phyloP scores from a whole-genome alignment of 2,888 invertebrate species.

The Spodoptera littoralis region DNA sequence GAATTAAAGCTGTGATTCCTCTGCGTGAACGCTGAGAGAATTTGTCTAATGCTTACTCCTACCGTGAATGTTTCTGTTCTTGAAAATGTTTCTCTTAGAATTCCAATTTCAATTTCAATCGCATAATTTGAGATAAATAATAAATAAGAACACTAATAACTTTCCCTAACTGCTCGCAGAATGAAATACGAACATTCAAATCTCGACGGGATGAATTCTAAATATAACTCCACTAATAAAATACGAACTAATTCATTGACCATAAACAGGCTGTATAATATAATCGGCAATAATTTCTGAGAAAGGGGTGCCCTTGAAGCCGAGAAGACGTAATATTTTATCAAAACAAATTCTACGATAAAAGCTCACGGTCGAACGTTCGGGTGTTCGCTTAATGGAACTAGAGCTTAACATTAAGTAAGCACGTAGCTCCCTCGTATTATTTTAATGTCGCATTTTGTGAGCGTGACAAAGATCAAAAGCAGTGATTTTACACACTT shows the following conservation, averaged over 20 bases:
- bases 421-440: conserved; percentile 57
- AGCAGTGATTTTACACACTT: conserved; percentile 60
- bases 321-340: conserved; percentile 56
- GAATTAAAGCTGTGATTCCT: conserved; percentile 42
- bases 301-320: conserved; percentile 45
- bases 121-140: not conserved
- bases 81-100: too few relatives aligned
- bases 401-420: conserved; percentile 57
- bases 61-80: too few relatives aligned
- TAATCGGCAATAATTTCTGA: conserved; percentile 47
- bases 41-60: conserved; percentile 17
- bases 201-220: not conserved
- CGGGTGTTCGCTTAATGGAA: conserved; percentile 56
- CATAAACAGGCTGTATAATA: conserved; percentile 35
- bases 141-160: not conserved
- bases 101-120: too few relatives aligned
- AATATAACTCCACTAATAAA: conserved; percentile 22
- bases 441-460: conserved; percentile 61
- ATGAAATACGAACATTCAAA: not conserved
- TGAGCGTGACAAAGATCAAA: conserved; percentile 58
- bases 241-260: conserved; percentile 24
- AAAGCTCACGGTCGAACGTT: conserved; percentile 52
- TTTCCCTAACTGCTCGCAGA: not conserved
- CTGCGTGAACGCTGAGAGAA: conserved; percentile 20
- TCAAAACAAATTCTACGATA: conserved; percentile 58